Evolutionary conservation across 2,888 invertebrate species (phyloP), one percentile per base, ranked within the genome.

Genomic region (Blomia tropicalis): DNA sequence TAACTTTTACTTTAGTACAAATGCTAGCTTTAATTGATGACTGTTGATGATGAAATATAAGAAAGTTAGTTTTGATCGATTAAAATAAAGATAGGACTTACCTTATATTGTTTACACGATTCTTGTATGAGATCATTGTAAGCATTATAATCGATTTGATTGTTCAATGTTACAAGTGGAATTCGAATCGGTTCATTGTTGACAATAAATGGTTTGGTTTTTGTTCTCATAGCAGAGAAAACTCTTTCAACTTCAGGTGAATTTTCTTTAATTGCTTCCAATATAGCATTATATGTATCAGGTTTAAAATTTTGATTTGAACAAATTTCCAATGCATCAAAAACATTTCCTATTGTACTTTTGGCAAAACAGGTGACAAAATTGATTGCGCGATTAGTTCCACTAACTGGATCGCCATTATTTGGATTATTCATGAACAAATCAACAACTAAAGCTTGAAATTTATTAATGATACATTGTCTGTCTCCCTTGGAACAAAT

Each of bases 371-470:
- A 62, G 22, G n/a, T 14, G 17, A 62, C 30, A 30, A 62, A 62
- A 47, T 62, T 62, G 1, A 62, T 23, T 23, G 43, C 62, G 23
- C 56, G 54, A 32, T 27, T 62, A 19, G 62, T 1, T n/a, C 62
- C 62, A 32, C 58, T 56, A 11, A 62, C 32, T 56, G 31, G 41
- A 27, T 62, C 56, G 11, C 62, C 62, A 27, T 41, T 29, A 19
- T 41, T 29, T 19, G 2, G 31, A 19, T 62, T 25, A 4, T 43
- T 22, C 1, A 62, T 29, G 30, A 27, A 62, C 23, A 25, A 30
- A 27, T 56, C 41, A 14, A 62, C 58, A 22, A 62, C 62, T 5
- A 62, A 23, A 14, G 62, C 62, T 43, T 62, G 62, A 30, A 58
- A 36, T 31, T 27, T 62, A 36, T 62, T 62, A 5, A 32, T 51